Evolutionary conservation across 2,797 vertebrate species (phyloP), one percentile per base, ranked within the genome.

Genomic region (Trachops cirrhosus): DNA sequence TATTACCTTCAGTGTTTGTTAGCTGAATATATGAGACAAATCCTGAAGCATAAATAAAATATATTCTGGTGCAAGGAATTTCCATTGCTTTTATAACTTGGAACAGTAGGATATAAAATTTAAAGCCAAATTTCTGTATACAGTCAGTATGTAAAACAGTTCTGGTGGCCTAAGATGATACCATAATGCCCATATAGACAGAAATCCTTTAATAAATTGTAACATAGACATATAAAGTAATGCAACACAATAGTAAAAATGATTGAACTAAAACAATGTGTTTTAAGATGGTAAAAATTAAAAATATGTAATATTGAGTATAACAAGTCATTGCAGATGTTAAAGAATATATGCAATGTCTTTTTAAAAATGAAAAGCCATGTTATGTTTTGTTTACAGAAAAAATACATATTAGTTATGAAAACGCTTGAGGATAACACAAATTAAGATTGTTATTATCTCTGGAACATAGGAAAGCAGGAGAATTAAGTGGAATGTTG

Each of bases 11-110:
- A 39, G n/a, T 84, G 46, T 95, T 95, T 96, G 52, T 82, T 96
- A 96, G 93, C 48, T 95, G 86, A 96, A 78, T 79, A 84, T 37
- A 85, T 11, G n/a, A 97, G 68, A 89, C 48, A 95, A 96, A 93
- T 82, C 29, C 67, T 94, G 41, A 96, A 74, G 16, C 4, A 6
- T 92, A 75, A 97, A 96, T 93, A 95, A 96, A 97, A 97, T 93
- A 67, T 73, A 74, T 64, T 46, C 70, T 86, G 22, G n/a, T 91
- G 21, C 91, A 95, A 87, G 46, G 46, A 87, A 32, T 94, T 95
- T 94, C 59, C 71, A 46, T 84, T 77, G 59, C 34, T 94, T 90
- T 68, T 37, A 37, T 89, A 84, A 73, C 52, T 93, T 79, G 70
- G 64, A 84, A 89, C 32, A 94, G 75, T 80, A 75, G 73, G 34